Evolutionary conservation across 2,797 vertebrate genomes (phyloP).

Genomic region (Valencia hispanica): DNA sequence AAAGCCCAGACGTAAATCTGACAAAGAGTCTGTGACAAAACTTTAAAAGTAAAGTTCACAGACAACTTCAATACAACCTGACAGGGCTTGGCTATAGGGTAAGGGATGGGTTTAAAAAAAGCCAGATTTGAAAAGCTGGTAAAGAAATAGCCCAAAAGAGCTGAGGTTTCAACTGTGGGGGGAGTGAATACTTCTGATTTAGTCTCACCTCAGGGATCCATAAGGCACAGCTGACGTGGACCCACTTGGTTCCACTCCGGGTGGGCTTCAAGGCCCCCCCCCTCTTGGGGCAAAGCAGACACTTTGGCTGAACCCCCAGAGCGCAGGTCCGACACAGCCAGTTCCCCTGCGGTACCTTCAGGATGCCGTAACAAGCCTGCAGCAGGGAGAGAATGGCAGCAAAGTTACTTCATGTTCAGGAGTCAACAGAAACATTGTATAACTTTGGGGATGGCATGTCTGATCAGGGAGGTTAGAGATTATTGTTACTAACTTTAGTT

Average conservation of each 20-base stretch:
- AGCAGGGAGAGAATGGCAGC: not conserved
- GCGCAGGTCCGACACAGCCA: conserved; percentile 96
- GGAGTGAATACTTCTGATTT: not conserved
- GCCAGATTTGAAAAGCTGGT: too few species aligned
- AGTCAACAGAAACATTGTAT: not conserved
- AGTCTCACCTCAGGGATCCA: conserved; percentile 95
- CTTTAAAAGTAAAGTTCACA: too few species aligned
- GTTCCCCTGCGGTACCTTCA: conserved; percentile 95
- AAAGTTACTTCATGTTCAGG: not conserved
- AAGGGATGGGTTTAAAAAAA: too few species aligned
- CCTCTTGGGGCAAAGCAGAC: conserved; percentile 94
- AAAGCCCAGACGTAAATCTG: not conserved
- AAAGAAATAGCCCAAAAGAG: too few species aligned
- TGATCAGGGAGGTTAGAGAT: not conserved
- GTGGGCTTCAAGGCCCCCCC: conserved; percentile 96
- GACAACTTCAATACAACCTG: too few species aligned
- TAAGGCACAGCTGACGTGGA: conserved; percentile 99
- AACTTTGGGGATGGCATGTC: not conserved
- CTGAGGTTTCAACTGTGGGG: too few species aligned
- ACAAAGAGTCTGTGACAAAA: not conserved
- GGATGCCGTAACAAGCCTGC: conserved; percentile 95
- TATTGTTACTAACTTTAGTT: not conserved
- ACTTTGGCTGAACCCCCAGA: conserved; percentile 94
- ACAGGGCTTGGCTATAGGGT: too few species aligned
- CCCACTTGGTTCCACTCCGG: conserved; percentile 96